These are phyloP conservation scores for Phataginus tetradactyla DNA, from an alignment of 2,797 vertebrate genomes.

Conservation along the genomic window DNA sequence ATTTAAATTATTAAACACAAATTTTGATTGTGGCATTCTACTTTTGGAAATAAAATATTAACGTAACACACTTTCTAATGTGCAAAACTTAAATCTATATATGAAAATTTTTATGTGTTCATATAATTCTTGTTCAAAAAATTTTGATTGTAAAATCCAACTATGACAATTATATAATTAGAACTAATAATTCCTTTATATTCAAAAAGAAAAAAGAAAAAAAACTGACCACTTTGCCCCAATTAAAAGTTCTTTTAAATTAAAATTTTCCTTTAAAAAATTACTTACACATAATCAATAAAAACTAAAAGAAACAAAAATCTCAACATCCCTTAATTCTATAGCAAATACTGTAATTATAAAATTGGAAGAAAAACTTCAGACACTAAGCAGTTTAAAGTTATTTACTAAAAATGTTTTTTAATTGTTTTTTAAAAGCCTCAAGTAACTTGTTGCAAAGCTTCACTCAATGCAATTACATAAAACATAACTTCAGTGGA, in stretches of 20 bases:
- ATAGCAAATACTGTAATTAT: conserved; percentile 30
- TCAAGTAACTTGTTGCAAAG: background rate
- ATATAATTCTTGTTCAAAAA: conserved; percentile 6
- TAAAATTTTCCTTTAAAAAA: background rate
- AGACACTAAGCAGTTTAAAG: conserved; percentile 19
- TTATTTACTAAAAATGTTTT: conserved; percentile 12
- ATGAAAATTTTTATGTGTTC: conserved; percentile 43
- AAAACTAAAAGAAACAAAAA: conserved; percentile 37
- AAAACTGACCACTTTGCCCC: background rate
- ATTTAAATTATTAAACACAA: conserved; percentile 20
- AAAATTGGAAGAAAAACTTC: conserved; percentile 45
- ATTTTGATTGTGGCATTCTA: background rate
- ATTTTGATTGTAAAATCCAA: conserved; percentile 31
- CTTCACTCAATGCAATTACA: background rate
- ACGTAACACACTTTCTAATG: background rate
- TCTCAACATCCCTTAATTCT: background rate
- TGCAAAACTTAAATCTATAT: background rate
- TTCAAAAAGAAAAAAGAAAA: conserved; percentile 49
- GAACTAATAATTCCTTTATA: background rate
- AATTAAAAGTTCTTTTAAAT: background rate
- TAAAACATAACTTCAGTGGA: conserved; percentile 11
- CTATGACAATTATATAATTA: conserved; percentile 17
- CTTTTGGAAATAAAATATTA: conserved; percentile 45
- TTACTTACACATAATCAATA: conserved; percentile 24
- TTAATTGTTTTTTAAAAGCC: conserved; percentile 12